Percentiles rank a stretch among this genome's conserved stretches.
Conservation (phyloP, 2,113 vertebrate species). For the Galemys pyrenaicus region DNA sequence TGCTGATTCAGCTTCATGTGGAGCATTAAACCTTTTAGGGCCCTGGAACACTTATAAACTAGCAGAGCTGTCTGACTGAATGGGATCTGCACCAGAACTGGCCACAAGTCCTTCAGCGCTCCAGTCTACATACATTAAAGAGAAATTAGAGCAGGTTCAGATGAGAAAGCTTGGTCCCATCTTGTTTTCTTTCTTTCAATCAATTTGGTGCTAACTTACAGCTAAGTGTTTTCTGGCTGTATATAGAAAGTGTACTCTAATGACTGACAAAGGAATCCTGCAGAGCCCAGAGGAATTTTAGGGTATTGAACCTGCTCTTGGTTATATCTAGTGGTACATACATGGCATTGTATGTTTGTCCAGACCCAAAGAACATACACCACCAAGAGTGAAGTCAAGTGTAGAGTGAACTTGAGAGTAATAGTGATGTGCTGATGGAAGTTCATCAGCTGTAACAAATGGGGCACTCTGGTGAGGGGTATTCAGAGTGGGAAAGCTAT, state of each 20-base stretch:
- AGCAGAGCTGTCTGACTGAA: not conserved
- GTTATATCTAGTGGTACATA: not conserved
- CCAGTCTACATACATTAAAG: not conserved
- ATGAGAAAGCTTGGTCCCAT: not conserved
- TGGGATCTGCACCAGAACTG: not conserved
- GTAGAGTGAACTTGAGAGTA: not conserved
- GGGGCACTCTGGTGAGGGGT: not conserved
- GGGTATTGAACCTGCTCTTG: not conserved
- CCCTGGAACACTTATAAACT: not conserved
- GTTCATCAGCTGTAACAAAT: not conserved
- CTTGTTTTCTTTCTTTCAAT: not conserved
- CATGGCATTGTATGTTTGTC: not conserved
- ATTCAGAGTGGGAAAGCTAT: not conserved
- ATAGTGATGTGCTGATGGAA: not conserved
- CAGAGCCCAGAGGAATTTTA: not conserved
- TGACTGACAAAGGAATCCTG: not conserved
- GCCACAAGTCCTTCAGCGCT: not conserved
- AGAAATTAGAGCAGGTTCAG: not conserved
- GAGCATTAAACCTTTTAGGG: not conserved
- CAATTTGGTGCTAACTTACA: not conserved
- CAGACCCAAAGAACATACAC: not conserved
- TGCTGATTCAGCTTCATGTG: rapidly evolving
- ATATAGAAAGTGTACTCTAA: not conserved
- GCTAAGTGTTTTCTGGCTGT: not conserved
- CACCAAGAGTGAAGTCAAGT: not conserved